phyloP scores from a whole-genome alignment of 2,113 vertebrate genomes.

The Coreoperca whiteheadi region DNA sequence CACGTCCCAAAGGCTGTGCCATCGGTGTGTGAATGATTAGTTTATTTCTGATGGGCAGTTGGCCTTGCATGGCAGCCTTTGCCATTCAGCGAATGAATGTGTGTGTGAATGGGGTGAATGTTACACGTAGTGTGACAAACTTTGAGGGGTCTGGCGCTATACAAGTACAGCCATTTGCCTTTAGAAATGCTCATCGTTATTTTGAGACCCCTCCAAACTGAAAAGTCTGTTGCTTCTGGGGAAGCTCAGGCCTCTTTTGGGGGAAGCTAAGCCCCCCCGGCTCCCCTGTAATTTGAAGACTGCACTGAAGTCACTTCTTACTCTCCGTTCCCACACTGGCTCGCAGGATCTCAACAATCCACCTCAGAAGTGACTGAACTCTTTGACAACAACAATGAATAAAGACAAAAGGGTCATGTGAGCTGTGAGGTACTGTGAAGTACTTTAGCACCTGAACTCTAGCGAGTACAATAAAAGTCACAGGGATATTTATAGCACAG shows the following conservation, averaged over 20 bases:
- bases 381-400: slow-evolving; percentile 54
- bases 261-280: neutral
- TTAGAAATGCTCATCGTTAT: neutral
- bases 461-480: slow-evolving; percentile 96
- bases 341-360: slow-evolving; percentile 74
- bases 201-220: neutral
- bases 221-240: neutral
- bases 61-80: too few species aligned
- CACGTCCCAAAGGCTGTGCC: too few species aligned
- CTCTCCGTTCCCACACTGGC: slow-evolving; percentile 75
- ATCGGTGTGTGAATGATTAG: too few species aligned
- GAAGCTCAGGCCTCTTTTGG: neutral
- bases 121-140: too few species aligned
- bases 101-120: too few species aligned
- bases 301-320: neutral
- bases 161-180: too few species aligned
- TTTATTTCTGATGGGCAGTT: too few species aligned
- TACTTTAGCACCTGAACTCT: slow-evolving; percentile 96
- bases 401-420: slow-evolving; percentile 75
- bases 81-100: too few species aligned
- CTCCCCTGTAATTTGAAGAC: neutral
- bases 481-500: slow-evolving; percentile 93
- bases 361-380: slow-evolving; percentile 29
- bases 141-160: too few species aligned
- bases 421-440: too few species aligned